Base-by-base conservation (phyloP, 2,113 vertebrate genomes). In the Alligator mississippiensis region DNA sequence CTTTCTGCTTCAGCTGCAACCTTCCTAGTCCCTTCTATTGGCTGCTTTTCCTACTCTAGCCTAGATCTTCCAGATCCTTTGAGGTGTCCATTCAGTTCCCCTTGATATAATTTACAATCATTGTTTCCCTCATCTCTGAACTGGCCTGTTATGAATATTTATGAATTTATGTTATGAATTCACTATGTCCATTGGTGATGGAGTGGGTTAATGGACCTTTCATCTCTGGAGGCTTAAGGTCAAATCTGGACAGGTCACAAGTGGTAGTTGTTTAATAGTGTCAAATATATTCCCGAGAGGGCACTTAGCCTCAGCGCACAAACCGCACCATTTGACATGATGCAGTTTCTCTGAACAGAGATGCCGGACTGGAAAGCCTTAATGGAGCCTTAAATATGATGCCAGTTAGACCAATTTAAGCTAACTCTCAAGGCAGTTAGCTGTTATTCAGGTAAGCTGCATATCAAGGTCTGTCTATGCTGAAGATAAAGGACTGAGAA, bases 211-310 rank as follows among this genome's bases (percentile, higher is more conserved):
- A 72, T 72, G 61, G 79, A 27, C 74, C 75, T 72, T 74, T 30
- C 5, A 3, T 74, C 84, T 54, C 84, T 61, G 18, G 84, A 87
- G 84, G 75, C 68, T 54, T 58, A 27, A 25, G 60, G 58, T 66
- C n/a, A 27, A 63, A 79, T 75, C 63, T 87, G 75, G 75, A 74
- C 64, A 59, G 75, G 90, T 83, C 80, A 58, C 80, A 34, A 74
- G 59, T 30, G 60, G 84, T 64, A 83, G 64, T 87, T 87, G 80
- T 78, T 92, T 87, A 92, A 84, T 64, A 76, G 85, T 34, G 61
- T 72, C 70, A 59, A 47, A 57, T 34, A 60, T 64, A 28, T 70
- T 87, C 85, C 64, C 85, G 66, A 78, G 87, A 62, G 60, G 86
- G n/a, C 18, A 79, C 18, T 3, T 75, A 7, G 34, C 10, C 38